Evolutionary conservation across 53 echinoderm and acorn worm genomes (phyloP), one percentile per base, ranked within the genome.

Genomic region (Holothuria scabra): DNA sequence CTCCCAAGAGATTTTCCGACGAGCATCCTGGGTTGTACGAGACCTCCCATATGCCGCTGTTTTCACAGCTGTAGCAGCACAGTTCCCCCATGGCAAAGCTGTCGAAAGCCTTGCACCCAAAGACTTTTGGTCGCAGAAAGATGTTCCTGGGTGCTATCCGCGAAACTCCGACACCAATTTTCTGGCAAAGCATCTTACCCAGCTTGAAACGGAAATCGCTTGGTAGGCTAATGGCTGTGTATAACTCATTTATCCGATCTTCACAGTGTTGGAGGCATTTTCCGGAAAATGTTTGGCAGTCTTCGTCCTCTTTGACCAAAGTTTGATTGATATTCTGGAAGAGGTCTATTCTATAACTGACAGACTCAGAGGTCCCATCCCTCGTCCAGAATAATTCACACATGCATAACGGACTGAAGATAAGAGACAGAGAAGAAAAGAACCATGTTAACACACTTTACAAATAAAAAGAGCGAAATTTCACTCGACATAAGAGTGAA

Each of bases 1-100:
- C 72, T 2, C 14, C 4, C 8, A 22, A 22, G 23, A 21, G 25
- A 30, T 72, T 38, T 21, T 41, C 20, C 44, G 46, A 19, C 4
- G 44, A 24, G 25, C 72, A 72, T 23, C 48, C 72, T 14, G 72
- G 72, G 72, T 72, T 72, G 46, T 72, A 72, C 25, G 72, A 46
- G 2, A 72, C 37, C 12, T 72, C 72, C 22, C n/a, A 5, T 19
- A 23, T 38, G 23, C 48, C 48, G 10, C 34, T 34, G 16, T 72
- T 72, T 2, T 46, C 24, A 44, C 72, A 72, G 44, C 48, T 38
- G n/a, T 22, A 41, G 34, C 72, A 72, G 34, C 72, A 72, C 46
- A 72, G 46, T 1, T 72, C 25, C 7, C 72, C 72, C 46, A 72
- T 18, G 13, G 2, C 8, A 2, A 72, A 14, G 19, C 12, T 46